Conservation (phyloP, 2,888 invertebrate genomes). For the Ischnus inquisitorius region DNA sequence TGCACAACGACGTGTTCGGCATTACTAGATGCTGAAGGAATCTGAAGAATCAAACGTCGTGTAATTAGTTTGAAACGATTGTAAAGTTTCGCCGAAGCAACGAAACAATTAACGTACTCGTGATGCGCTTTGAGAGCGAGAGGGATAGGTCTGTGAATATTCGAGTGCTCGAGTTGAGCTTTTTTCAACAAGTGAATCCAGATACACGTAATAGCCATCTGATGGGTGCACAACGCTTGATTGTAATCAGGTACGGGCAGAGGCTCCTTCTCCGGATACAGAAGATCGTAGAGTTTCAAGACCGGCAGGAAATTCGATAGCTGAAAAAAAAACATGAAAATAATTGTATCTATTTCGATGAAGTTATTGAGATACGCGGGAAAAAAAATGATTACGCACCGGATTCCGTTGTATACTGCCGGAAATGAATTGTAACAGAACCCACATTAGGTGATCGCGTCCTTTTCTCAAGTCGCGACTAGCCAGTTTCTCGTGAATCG, state of each 20-base stretch:
- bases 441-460: conserved; percentile 99
- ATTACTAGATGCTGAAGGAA: conserved; percentile 94
- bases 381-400: conserved; percentile 84
- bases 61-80: not conserved
- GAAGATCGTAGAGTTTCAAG: conserved; percentile 94
- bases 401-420: conserved; percentile 98
- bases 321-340: conserved; percentile 83
- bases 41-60: conserved; percentile 85
- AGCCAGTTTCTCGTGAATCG: conserved; percentile 94
- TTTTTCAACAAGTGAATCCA: conserved; percentile 98
- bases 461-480: conserved; percentile 94
- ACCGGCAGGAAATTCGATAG: conserved; percentile 95
- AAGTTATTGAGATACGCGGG: not conserved
- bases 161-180: conserved; percentile 94
- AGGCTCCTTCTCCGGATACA: conserved; percentile 97
- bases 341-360: conserved; percentile 13
- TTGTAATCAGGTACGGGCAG: conserved; percentile 95
- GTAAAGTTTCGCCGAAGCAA: not conserved
- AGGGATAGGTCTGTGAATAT: conserved; percentile 92
- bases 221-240: conserved; percentile 94
- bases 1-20: conserved; percentile 90
- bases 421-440: conserved; percentile 97
- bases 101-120: conserved; percentile 87
- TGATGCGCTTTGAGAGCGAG: conserved; percentile 93
- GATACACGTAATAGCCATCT: conserved; percentile 98